Evolutionary conservation across 1,140 invertebrate species (phyloP), one percentile per base, ranked within the genome.

Genomic region (Drosophila bocqueti): DNA sequence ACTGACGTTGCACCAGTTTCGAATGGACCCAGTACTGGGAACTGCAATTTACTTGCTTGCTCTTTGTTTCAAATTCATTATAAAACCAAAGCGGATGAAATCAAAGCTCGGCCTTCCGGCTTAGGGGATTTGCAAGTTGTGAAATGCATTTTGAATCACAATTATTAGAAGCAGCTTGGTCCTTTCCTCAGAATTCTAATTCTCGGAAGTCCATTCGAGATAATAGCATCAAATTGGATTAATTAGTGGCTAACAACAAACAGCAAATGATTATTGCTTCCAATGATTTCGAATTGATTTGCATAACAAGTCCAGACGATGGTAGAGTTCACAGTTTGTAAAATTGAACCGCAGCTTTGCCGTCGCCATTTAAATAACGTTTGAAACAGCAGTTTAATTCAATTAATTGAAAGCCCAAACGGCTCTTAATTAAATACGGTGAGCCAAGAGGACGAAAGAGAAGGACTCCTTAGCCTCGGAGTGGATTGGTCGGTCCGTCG

Each of bases 371-470:
- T 21, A 62, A 57, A 62, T 24, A 26, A 18, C 59, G 36, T 46
- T 75, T 18, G 18, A 46, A 40, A 16, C 24, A 40, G 46, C 13
- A 40, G 38, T 69, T 42, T 38, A 74, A 71, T 75, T 75, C 47
- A 75, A 75, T 63, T 75, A 72, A 75, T 42, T 50, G 58, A 71
- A 75, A 55, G 16, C 57, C 57, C 34, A 4, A 62, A 38, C 36
- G 43, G 15, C 46, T 59, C 40, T n/a, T 42, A 54, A 62, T 71
- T 49, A 72, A 74, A 54, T 50, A 42, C 49, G 26, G 38, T 43
- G 21, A 11, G 18, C 40, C 29, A 34, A 45, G 54, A 65, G 34
- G 8, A 16, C 54, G 15, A 55, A 38, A 40, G 54, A 24, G 21
- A 26, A 40, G 54, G 34, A 55, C 18, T 55, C 34, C 34, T 55